phyloP scores from a whole-genome alignment of 2,113 vertebrate species.

The Cyanistes caeruleus region DNA sequence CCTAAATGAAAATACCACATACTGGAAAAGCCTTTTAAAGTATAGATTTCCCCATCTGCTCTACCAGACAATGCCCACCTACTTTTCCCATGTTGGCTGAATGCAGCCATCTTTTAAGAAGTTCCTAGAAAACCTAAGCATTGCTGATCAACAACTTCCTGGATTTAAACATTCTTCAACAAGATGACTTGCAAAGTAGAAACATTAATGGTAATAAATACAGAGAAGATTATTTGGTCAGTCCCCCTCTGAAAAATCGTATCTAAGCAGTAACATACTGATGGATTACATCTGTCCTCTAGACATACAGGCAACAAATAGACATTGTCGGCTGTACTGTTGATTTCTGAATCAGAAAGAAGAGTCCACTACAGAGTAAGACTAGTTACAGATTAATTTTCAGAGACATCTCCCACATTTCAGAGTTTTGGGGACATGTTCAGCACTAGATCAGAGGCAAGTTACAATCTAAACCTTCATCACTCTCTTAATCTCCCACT shows the following conservation, averaged over 20 bases:
- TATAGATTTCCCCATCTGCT: neutral
- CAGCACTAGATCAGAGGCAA: neutral
- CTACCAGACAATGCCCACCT: neutral
- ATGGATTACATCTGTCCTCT: neutral
- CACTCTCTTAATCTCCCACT: neutral
- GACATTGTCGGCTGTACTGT: neutral
- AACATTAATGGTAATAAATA: neutral
- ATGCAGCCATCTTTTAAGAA: neutral
- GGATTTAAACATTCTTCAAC: neutral
- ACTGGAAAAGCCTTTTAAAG: neutral
- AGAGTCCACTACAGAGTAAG: neutral
- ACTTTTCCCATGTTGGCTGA: neutral
- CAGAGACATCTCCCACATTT: neutral
- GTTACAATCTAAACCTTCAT: neutral
- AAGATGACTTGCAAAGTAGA: neutral
- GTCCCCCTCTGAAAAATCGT: neutral
- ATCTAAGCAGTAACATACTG: neutral
- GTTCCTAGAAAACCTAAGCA: neutral
- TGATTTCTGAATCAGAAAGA: conserved; percentile 22
- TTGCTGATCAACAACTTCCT: neutral
- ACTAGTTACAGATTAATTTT: neutral
- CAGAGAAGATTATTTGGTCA: neutral
- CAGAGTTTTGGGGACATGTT: neutral
- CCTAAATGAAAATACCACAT: neutral
- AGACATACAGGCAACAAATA: conserved; percentile 40